phyloP scores from a whole-genome alignment of 2,113 vertebrate species.

The Sisor rabdophorus region DNA sequence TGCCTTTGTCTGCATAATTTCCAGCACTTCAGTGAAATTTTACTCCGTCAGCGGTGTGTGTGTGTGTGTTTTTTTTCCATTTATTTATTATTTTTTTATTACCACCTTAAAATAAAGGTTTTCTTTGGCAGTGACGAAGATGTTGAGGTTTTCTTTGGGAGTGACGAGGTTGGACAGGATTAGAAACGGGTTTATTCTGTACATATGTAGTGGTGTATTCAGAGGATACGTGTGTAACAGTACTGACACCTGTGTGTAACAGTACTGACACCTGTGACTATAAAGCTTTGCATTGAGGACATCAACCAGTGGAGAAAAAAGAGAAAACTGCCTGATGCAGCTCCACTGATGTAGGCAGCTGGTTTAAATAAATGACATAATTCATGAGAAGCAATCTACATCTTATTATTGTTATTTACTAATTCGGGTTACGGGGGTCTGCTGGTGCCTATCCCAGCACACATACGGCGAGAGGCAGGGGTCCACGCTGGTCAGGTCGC shows the following conservation, averaged over 20 bases:
- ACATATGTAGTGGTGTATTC: not conserved
- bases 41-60: not conserved
- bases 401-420: too few relatives aligned
- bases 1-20: constrained; percentile 47
- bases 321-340: not conserved
- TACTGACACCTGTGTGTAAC: not conserved
- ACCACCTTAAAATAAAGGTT: not conserved
- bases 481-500: too few relatives aligned
- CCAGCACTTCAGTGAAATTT: constrained; percentile 23
- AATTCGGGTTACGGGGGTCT: too few relatives aligned
- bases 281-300: not conserved
- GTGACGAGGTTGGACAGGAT: too few relatives aligned
- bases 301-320: too few relatives aligned
- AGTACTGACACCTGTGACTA: not conserved
- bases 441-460: too few relatives aligned
- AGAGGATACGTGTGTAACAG: not conserved
- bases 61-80: not conserved
- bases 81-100: too few relatives aligned
- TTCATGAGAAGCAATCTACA: not conserved
- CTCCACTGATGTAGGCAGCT: not conserved
- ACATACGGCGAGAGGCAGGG: too few relatives aligned
- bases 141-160: too few relatives aligned
- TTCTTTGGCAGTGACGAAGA: too few relatives aligned
- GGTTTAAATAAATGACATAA: not conserved
- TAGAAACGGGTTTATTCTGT: too few relatives aligned